Evolutionary conservation across 2,888 invertebrate species (phyloP), one percentile per base, ranked within the genome.

Genomic region (Leptopilina drosophilae): DNA sequence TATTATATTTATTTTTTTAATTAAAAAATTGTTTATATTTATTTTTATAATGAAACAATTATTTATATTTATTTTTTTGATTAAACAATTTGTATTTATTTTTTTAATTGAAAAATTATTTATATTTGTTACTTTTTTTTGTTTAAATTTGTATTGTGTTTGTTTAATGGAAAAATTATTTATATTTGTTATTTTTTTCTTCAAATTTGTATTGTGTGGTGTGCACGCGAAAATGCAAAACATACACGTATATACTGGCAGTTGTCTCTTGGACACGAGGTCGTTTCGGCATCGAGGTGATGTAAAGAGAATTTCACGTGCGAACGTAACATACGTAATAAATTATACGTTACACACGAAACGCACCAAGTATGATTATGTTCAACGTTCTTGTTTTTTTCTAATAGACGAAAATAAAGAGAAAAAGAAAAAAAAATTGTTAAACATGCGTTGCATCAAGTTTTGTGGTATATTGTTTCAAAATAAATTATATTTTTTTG

Each of bases 241-340:
- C 12, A 59, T n/a, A n/a, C n/a, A n/a, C 15, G n/a, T n/a, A 49
- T 26, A 73, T n/a, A 73, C 33, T 56, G 26, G 73, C 40, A 12
- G 56, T 56, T 33, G 73, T 33, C 73, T 73, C 73, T 56, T 73
- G 56, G n/a, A 56, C 73, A 56, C 73, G 73, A 73, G 73, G 73
- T 73, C 73, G 33, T 73, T 73, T 73, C 73, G 73, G 73, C 53
- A 73, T 56, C 56, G 77, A 77, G 49, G 77, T 65, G 64, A 77
- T 77, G 77, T 64, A 64, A 64, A 64, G 49, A 46, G 77, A 64
- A 77, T 64, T 77, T 77, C 64, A 64, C 64, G 64, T 64, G 64
- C 64, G 20, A 64, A 46, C 64, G 77, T 77, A 77, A 77, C 49
- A 14, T 46, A 64, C 77, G 64, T 77, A 64, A 64, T 77, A 64